Conservation (phyloP, 2,113 vertebrate species). For the Pseudonaja textilis region DNA sequence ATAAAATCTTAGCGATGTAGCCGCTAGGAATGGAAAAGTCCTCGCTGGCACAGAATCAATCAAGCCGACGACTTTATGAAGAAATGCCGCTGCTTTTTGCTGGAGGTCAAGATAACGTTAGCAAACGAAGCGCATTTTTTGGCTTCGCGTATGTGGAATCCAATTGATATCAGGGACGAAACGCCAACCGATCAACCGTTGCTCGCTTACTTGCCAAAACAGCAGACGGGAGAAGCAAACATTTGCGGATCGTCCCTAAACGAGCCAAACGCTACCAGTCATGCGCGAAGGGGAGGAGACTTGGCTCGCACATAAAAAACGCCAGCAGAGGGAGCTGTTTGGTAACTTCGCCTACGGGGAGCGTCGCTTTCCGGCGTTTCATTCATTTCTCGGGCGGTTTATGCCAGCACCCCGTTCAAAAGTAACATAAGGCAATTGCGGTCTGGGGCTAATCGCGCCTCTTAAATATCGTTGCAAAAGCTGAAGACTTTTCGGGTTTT, state of each 20-base stretch:
- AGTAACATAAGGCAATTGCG: neutral
- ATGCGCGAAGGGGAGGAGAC: slow-evolving; percentile 25
- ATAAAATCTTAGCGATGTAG: neutral
- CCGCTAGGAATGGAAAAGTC: neutral
- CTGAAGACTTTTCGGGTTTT: neutral
- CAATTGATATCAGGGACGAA: neutral
- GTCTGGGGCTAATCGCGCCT: neutral
- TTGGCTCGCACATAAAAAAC: neutral
- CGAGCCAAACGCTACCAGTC: neutral
- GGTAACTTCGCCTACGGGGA: neutral
- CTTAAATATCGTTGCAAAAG: neutral
- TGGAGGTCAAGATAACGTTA: neutral
- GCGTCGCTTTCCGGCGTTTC: neutral
- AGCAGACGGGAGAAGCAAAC: too few species aligned
- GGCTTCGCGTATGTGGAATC: neutral
- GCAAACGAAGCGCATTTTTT: neutral
- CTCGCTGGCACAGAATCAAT: neutral
- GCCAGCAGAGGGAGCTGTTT: neutral
- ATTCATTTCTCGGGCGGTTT: neutral
- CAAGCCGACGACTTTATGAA: neutral
- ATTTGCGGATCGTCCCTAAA: slow-evolving; percentile 1
- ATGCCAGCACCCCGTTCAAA: neutral
- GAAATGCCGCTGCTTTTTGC: neutral
- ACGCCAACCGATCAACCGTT: neutral
- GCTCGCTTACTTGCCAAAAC: neutral